phyloP scores from a whole-genome alignment of 2,888 invertebrate genomes.

The Mamestra brassicae region DNA sequence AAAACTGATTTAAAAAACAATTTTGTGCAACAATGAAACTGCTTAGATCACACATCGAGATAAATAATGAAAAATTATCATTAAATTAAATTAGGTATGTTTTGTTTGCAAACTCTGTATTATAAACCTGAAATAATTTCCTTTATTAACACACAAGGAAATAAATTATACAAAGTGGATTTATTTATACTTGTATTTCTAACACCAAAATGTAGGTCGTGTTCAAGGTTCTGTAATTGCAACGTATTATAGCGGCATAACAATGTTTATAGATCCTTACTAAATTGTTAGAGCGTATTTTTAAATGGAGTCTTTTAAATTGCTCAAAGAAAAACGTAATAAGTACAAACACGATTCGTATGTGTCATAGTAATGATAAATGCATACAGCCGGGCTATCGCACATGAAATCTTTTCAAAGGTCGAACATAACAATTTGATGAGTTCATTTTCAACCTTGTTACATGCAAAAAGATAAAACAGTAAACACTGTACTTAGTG shows the following conservation, averaged over 20 bases:
- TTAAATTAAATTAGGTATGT: conserved; percentile 34
- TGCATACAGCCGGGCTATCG: conserved; percentile 43
- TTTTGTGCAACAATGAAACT: conserved; percentile 33
- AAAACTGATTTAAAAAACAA: conserved; percentile 2
- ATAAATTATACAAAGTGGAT: conserved; percentile 47
- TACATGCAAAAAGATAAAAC: conserved; percentile 49
- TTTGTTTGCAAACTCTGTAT: conserved; percentile 28
- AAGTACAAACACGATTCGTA: not conserved
- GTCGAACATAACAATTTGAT: conserved; percentile 49
- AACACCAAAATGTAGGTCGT: conserved; percentile 63
- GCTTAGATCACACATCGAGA: conserved; percentile 49
- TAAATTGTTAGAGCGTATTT: not conserved
- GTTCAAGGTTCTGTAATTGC: conserved; percentile 64
- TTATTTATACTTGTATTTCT: conserved; percentile 43
- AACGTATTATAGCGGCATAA: conserved; percentile 29
- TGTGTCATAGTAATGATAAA: conserved; percentile 47
- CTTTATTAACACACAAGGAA: conserved; percentile 61
- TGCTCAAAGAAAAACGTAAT: not conserved
- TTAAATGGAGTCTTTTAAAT: not conserved
- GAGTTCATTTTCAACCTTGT: conserved; percentile 53
- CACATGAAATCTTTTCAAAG: conserved; percentile 57
- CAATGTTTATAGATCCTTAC: conserved; percentile 35
- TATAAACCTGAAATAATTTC: conserved; percentile 55
- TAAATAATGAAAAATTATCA: conserved; percentile 41
- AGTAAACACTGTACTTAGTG: conserved; percentile 32